Percentiles rank a stretch among this genome's conserved stretches.
Conservation (phyloP, 2,113 vertebrate species). For the Rhinoptilus africanus region DNA sequence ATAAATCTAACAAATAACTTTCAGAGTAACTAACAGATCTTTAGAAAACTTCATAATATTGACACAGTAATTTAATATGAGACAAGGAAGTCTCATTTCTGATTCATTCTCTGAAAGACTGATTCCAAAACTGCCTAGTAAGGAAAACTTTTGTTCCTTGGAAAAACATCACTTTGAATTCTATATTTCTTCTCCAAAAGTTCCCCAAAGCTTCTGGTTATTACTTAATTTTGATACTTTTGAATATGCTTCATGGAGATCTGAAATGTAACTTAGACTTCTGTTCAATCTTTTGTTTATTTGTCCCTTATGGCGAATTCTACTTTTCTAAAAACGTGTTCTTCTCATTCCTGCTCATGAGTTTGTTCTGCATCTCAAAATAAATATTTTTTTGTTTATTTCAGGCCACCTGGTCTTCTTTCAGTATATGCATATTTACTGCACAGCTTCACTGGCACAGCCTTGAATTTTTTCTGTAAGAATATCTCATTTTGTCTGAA, state of each 20-base stretch:
- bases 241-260: background rate
- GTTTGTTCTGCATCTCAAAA: background rate
- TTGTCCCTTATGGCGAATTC: background rate
- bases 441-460: background rate
- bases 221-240: background rate
- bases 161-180: background rate
- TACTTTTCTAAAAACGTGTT: background rate
- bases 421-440: background rate
- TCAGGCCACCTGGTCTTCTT: background rate
- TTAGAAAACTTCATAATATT: background rate
- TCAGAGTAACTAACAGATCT: background rate
- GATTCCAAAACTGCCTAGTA: background rate
- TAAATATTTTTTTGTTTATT: background rate
- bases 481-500: background rate
- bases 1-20: background rate
- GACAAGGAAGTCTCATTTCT: background rate
- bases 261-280: background rate
- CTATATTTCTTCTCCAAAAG: background rate
- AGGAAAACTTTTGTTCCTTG: background rate
- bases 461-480: background rate
- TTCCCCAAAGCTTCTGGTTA: background rate
- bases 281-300: background rate
- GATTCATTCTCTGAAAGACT: background rate
- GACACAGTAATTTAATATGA: background rate
- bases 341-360: background rate